Conservation (phyloP, 2,888 invertebrate species). For the Cabera pusaria region DNA sequence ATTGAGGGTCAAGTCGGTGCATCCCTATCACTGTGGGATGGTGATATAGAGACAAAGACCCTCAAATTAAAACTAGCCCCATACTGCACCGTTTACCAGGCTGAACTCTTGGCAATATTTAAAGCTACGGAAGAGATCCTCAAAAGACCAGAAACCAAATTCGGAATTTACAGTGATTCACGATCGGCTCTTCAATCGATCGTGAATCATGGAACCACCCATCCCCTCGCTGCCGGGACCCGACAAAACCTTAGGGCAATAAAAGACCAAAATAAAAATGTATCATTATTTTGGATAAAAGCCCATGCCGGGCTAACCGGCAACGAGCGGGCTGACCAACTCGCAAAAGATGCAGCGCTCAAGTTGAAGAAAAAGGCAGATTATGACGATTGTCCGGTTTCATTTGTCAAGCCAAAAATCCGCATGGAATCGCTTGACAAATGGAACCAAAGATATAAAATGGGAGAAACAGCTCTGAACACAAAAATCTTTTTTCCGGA, state of each 20-base stretch:
- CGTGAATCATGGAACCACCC: not conserved
- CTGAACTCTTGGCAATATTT: not conserved
- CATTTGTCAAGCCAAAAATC: not conserved
- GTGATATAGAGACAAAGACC: not conserved
- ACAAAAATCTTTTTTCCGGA: slow-evolving; percentile 13
- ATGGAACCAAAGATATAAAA: slow-evolving; percentile 6
- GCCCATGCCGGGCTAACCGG: too few species aligned
- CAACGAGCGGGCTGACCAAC: too few species aligned
- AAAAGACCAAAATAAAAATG: not conserved
- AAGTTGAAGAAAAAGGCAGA: not conserved
- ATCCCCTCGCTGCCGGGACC: not conserved
- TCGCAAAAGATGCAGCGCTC: too few species aligned
- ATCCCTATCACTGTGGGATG: not conserved
- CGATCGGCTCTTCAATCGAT: not conserved
- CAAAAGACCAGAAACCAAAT: not conserved
- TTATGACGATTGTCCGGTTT: not conserved
- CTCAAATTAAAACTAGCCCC: not conserved
- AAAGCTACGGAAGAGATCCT: not conserved
- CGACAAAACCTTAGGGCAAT: too few species aligned
- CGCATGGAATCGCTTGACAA: too few species aligned
- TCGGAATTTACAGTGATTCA: slow-evolving; percentile 1
- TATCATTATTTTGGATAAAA: not conserved
- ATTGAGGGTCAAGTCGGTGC: too few species aligned
- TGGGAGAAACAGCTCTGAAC: not conserved
- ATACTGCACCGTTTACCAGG: slow-evolving; percentile 1